Conservation (phyloP, 2,797 vertebrate genomes). For the Gobio occitaniae region DNA sequence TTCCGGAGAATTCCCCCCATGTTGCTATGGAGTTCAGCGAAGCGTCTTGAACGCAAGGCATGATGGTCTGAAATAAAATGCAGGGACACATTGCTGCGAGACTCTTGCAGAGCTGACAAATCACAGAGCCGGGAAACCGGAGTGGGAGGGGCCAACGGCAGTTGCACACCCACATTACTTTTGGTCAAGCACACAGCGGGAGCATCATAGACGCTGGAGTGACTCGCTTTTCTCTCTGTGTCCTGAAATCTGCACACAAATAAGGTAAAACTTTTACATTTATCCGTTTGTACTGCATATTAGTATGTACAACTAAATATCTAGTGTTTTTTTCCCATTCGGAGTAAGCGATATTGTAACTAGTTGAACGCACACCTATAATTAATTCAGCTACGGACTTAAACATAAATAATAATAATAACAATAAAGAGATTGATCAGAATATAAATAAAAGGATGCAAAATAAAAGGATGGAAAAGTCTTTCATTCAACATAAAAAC, state of each 20-base stretch:
- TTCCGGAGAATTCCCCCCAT: not conserved
- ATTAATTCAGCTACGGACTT: not conserved
- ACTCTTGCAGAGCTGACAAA: conserved; percentile 65
- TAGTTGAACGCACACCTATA: not conserved
- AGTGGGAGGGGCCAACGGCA: conserved; percentile 62
- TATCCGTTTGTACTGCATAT: not conserved
- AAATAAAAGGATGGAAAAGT: not conserved
- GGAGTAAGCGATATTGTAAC: not conserved
- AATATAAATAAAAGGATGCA: too few species aligned
- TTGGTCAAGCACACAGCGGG: conserved; percentile 79
- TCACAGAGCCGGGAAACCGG: conserved; percentile 19
- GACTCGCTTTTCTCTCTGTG: not conserved
- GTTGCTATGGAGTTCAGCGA: conserved; percentile 65
- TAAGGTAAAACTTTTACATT: conserved; percentile 40
- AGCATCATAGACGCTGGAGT: conserved; percentile 58
- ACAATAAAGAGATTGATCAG: not conserved
- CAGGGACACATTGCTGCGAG: conserved; percentile 70
- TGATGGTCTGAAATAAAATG: conserved; percentile 83
- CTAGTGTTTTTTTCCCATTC: not conserved
- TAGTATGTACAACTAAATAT: not conserved
- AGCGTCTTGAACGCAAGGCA: conserved; percentile 69
- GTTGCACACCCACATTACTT: conserved; percentile 78
- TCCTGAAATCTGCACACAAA: conserved; percentile 30
- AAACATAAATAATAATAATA: not conserved
- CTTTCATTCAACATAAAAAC: not conserved